Evolutionary conservation across 2,888 invertebrate genomes (phyloP).

Genomic region (Sminthurides aquaticus): DNA sequence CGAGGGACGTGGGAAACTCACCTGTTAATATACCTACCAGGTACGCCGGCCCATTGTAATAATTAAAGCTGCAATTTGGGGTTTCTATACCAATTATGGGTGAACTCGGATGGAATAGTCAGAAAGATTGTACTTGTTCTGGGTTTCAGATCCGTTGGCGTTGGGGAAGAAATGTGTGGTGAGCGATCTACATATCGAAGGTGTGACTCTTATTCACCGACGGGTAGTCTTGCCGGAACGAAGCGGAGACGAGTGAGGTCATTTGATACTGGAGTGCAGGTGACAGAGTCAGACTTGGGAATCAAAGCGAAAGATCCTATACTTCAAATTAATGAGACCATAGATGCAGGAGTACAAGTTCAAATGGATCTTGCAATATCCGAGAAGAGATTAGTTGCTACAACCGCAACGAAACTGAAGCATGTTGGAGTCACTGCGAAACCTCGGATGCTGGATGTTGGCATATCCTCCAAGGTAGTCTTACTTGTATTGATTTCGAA

Average conservation of each 20-base stretch:
- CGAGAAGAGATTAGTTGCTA: background rate
- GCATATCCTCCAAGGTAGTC: conserved; percentile 46
- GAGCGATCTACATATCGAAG: conserved; percentile 22
- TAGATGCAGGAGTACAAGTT: conserved; percentile 39
- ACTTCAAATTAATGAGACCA: conserved; percentile 41
- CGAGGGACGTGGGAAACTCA: conserved; percentile 58
- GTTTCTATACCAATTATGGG: too few species aligned
- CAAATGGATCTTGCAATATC: background rate
- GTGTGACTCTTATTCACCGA: conserved; percentile 35
- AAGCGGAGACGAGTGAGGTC: conserved; percentile 31
- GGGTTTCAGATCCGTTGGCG: conserved; percentile 31
- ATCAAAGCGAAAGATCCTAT: conserved; percentile 25
- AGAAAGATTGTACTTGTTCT: background rate
- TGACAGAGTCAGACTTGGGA: conserved; percentile 36
- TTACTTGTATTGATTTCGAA: too few species aligned
- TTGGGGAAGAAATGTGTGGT: conserved; percentile 28
- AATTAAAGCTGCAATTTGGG: too few species aligned
- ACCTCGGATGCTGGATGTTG: conserved; percentile 49
- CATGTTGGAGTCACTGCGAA: conserved; percentile 42
- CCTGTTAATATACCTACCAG: conserved; percentile 43
- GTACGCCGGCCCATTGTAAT: conserved; percentile 16
- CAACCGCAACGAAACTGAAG: conserved; percentile 14
- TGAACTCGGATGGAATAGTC: too few species aligned
- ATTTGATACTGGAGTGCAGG: conserved; percentile 41
- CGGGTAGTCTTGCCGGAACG: conserved; percentile 36